Conservation (phyloP, 1,140 invertebrate genomes). For the Rhysida immarginata region DNA sequence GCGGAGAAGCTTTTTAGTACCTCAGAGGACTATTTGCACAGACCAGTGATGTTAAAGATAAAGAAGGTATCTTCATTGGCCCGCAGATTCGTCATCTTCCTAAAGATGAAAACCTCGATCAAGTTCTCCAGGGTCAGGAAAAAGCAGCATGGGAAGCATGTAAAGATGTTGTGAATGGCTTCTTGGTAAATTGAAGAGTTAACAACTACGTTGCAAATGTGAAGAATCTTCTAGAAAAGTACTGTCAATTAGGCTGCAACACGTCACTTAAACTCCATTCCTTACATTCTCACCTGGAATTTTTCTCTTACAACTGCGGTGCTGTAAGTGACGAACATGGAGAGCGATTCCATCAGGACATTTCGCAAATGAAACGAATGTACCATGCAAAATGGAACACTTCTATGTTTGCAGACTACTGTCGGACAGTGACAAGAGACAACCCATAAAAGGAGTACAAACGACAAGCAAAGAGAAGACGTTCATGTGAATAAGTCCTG, state of each 20-base stretch:
- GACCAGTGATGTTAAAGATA: conserved; percentile 19
- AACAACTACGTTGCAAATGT: conserved; percentile 16
- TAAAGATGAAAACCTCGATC: conserved; percentile 10
- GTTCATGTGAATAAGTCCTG: background rate
- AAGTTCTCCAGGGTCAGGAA: conserved; percentile 16
- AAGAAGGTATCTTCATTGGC: conserved; percentile 17
- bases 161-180: conserved; percentile 16
- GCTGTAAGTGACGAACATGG: conserved; percentile 28
- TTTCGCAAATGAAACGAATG: conserved; percentile 9
- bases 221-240: conserved; percentile 13
- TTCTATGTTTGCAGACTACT: background rate
- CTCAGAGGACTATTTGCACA: conserved; percentile 22
- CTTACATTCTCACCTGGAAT: conserved; percentile 25
- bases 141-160: conserved; percentile 15
- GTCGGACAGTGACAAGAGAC: background rate
- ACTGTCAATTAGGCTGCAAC: conserved; percentile 14
- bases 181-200: conserved; percentile 15
- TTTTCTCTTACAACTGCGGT: conserved; percentile 25
- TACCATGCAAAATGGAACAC: background rate
- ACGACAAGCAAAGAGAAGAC: background rate
- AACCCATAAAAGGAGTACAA: background rate
- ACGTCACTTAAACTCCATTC: conserved; percentile 13
- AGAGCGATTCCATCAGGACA: conserved; percentile 29
- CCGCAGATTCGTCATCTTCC: conserved; percentile 15
- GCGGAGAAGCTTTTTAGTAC: conserved; percentile 17